A percentile compares a stretch with the other conserved stretches of the same genome.
Conservation (phyloP, 2,797 vertebrate species). For the Chelon auratus region DNA sequence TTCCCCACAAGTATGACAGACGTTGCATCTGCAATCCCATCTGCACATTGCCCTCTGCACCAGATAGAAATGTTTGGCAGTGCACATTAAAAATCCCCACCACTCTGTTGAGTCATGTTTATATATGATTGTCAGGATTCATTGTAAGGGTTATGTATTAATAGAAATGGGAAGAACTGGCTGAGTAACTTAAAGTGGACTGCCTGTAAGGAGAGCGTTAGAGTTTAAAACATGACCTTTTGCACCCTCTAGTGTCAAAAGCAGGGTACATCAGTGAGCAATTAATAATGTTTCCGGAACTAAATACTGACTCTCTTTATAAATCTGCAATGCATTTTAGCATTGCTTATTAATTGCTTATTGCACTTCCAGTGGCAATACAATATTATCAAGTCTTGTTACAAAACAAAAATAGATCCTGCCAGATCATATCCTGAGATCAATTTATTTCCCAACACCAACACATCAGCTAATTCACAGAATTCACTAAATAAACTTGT, state of each 20-base stretch:
- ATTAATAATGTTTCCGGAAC: not conserved
- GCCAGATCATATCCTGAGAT: too few relatives aligned
- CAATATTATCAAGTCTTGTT: too few relatives aligned
- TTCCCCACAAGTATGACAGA: slow-evolving; percentile 16
- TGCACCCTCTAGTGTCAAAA: slow-evolving; percentile 74
- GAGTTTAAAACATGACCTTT: slow-evolving; percentile 35
- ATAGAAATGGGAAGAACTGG: slow-evolving; percentile 17
- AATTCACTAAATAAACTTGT: too few relatives aligned
- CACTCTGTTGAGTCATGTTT: slow-evolving; percentile 14
- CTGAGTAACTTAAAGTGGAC: slow-evolving; percentile 2
- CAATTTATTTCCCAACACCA: too few relatives aligned
- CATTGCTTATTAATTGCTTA: too few relatives aligned
- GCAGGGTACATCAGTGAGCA: slow-evolving; percentile 16
- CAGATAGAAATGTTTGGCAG: slow-evolving; percentile 3
- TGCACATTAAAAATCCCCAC: slow-evolving; percentile 29
- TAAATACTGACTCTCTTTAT: too few relatives aligned
- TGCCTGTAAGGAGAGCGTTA: not conserved
- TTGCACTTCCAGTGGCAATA: too few relatives aligned
- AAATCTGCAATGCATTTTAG: too few relatives aligned
- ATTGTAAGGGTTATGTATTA: slow-evolving; percentile 19
- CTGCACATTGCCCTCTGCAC: slow-evolving; percentile 9
- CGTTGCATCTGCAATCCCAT: slow-evolving; percentile 57
- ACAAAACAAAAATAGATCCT: too few relatives aligned
- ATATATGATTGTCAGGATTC: slow-evolving; percentile 16
- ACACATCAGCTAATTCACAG: too few relatives aligned